These are phyloP conservation scores for Chaenodraco wilsoni DNA, from an alignment of 2,797 vertebrate species.

Conservation along the genomic window DNA sequence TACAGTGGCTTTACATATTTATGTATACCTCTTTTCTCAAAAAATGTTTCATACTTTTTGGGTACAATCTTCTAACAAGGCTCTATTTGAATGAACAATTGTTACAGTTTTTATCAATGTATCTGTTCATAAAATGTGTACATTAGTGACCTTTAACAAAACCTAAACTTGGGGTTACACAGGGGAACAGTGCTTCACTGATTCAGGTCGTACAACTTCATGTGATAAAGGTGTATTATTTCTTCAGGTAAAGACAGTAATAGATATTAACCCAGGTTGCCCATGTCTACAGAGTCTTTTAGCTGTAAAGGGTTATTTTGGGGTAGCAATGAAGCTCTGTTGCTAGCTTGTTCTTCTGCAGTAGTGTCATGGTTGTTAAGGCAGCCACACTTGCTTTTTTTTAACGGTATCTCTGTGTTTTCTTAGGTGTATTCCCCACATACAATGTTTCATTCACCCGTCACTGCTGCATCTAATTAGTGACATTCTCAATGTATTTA, in stretches of 20 bases:
- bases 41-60: neutral
- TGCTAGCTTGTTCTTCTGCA: constrained; percentile 16
- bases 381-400: constrained; percentile 30
- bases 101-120: neutral
- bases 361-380: constrained; percentile 39
- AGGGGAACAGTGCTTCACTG: neutral
- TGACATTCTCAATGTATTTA: constrained; percentile 39
- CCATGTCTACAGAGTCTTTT: neutral
- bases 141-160: neutral
- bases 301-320: constrained; percentile 26
- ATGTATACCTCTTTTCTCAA: no score
- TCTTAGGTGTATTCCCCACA: constrained; percentile 23
- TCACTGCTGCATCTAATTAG: constrained; percentile 58
- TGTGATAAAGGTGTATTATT: neutral
- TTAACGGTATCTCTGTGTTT: constrained; percentile 27
- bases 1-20: neutral
- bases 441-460: constrained; percentile 47
- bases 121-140: neutral
- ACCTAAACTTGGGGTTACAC: neutral
- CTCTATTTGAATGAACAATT: neutral
- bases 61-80: neutral
- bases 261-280: neutral
- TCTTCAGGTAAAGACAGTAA: neutral
- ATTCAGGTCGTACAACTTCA: neutral
- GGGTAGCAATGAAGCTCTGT: constrained; percentile 8